These are phyloP conservation scores for Microcebus jonahi DNA, from an alignment of 2,113 vertebrate genomes.

Conservation along the genomic window DNA sequence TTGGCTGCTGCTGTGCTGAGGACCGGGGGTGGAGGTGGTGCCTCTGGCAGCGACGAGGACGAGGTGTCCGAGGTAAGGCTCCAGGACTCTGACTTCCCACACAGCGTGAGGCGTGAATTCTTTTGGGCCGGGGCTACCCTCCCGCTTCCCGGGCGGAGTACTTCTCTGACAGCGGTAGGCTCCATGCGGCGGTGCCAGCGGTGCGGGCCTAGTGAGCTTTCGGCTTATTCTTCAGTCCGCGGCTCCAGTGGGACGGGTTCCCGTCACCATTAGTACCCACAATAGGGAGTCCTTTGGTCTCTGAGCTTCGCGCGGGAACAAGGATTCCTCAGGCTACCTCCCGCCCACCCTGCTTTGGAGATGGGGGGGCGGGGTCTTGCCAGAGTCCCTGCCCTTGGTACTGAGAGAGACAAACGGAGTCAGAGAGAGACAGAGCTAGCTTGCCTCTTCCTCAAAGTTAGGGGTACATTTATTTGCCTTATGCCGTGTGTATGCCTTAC, in stretches of 20 bases:
- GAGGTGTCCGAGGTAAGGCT: conserved; percentile 95
- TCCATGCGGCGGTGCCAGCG: conserved; percentile 37
- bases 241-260: conserved; percentile 50
- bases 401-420: conserved; percentile 51
- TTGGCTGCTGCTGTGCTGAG: conserved; percentile 95
- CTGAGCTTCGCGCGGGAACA: conserved; percentile 79
- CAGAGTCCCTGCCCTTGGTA: conserved; percentile 81
- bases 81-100: conserved; percentile 48
- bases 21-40: conserved; percentile 90
- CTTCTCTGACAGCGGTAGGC: conserved; percentile 62
- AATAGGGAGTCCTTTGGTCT: conserved; percentile 69
- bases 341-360: conserved; percentile 70
- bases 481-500: not conserved
- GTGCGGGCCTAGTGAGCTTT: conserved; percentile 65
- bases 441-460: not conserved
- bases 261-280: conserved; percentile 59
- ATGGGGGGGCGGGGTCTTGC: conserved; percentile 75
- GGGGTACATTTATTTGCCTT: not conserved
- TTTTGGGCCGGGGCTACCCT: not conserved
- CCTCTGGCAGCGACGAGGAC: conserved; percentile 97
- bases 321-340: conserved; percentile 65
- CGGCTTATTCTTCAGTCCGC: not conserved
- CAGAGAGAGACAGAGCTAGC: not conserved
- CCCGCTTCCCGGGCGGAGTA: not conserved
- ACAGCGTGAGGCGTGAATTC: conserved; percentile 4